Base-by-base conservation (phyloP, 2,888 invertebrate species). In the Buathra laborator region DNA sequence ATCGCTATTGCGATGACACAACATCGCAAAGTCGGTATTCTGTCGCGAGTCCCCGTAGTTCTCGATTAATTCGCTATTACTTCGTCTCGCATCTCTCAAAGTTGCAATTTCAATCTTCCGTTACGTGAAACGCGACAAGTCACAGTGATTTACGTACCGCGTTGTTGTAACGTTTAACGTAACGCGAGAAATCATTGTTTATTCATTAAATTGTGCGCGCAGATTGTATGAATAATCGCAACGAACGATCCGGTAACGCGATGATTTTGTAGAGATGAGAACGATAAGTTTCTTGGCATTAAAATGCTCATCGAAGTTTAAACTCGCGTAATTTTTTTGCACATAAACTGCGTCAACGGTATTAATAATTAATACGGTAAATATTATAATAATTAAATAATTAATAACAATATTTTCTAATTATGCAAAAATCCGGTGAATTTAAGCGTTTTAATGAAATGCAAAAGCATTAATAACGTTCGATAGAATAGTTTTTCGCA, bases 101-200 rank as follows among this genome's bases (percentile, higher is more conserved):
- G n/a, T 32, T 44, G 72, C 62, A 46, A 77, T 77, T 48, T 66
- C 64, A 82, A 72, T 80, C 48, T 51, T 32, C 81, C 72, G 68
- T 84, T 78, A 62, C 70, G 51, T 46, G 77, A 68, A 68, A 75
- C 81, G 62, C 62, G 74, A 81, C 84, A 78, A 84, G 81, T 78
- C 84, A 70, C 81, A 19, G 70, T 84, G 70, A 81, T 84, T 84
- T 81, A 78, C 78, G 37, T 46, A 43, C 44, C 44, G 51, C 32
- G 51, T 7, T 66, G 64, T 77, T 51, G 1, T 19, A 46, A 32
- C 62, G 68, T 78, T 70, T 32, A 74, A 77, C 62, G 68, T 19
- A 29, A 62, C 71, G 72, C 19, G 43, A 53, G 43, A n/a, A 10
- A 43, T 16, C 19, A 77, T 81, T 62, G 72, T 81, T 81, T 81